Conservation (phyloP, 35 echinoderm and acorn worm species). For the Heliocidaris tuberculata region DNA sequence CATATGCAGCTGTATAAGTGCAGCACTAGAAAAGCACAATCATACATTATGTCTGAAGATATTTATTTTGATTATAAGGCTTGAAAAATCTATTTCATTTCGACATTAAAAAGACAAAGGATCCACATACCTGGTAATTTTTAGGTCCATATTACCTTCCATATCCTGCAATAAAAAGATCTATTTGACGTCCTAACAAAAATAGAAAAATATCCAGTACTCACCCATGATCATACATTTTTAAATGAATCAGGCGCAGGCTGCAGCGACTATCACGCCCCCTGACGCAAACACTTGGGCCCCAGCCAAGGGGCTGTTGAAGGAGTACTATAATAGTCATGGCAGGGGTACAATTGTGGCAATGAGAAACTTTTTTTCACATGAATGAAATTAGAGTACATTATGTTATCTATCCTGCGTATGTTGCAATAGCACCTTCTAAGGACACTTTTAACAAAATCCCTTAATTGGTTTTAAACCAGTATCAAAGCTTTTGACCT, state of each 20-base stretch:
- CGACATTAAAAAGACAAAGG: neutral
- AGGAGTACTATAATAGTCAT: constrained; percentile 48
- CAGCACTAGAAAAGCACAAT: neutral
- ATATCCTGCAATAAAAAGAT: constrained; percentile 32
- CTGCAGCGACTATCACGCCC: constrained; percentile 43
- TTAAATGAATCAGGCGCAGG: constrained; percentile 26
- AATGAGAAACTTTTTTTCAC: constrained; percentile 17
- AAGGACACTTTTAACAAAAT: neutral
- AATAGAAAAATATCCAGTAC: constrained; percentile 35
- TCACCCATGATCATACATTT: constrained; percentile 34
- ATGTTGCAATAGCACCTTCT: neutral
- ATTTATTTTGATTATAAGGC: too few species aligned
- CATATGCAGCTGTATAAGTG: neutral
- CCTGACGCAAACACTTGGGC: constrained; percentile 14
- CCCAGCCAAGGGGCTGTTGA: constrained; percentile 42
- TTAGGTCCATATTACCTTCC: constrained; percentile 20
- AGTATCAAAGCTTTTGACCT: neutral
- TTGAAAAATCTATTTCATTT: neutral
- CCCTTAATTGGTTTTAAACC: neutral
- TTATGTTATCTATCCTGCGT: neutral
- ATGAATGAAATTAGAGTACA: neutral
- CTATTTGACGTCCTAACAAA: constrained; percentile 31
- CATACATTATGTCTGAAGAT: too few species aligned
- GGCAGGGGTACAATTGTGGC: constrained; percentile 44
- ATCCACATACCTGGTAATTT: constrained; percentile 15